These are phyloP conservation scores for Eristalinus sepulchralis DNA, from an alignment of 2,888 invertebrate species.

Conservation along the genomic window DNA sequence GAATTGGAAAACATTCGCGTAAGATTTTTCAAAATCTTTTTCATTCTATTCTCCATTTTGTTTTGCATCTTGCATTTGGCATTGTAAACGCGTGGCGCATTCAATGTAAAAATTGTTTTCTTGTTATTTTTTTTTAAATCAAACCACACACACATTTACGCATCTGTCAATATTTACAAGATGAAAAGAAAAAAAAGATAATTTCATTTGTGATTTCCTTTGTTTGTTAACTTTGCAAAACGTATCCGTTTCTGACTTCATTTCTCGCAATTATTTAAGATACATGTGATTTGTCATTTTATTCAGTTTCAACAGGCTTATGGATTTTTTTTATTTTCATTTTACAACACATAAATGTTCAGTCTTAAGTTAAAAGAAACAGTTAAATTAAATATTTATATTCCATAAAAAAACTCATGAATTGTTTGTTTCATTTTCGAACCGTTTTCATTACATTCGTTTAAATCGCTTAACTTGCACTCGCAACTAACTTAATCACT, in stretches of 20 bases:
- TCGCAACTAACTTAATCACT: slow-evolving; percentile 16
- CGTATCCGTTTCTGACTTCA: neutral
- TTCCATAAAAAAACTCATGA: slow-evolving; percentile 72
- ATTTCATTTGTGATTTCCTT: neutral
- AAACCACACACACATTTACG: neutral
- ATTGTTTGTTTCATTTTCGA: slow-evolving; percentile 60
- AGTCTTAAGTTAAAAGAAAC: slow-evolving; percentile 55
- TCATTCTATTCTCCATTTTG: slow-evolving; percentile 79
- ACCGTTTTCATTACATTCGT: neutral
- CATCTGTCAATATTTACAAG: neutral
- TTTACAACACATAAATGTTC: slow-evolving; percentile 42
- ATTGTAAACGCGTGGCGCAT: slow-evolving; percentile 72
- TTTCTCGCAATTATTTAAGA: neutral
- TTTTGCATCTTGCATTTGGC: slow-evolving; percentile 80
- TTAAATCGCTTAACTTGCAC: slow-evolving; percentile 44
- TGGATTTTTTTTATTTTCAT: slow-evolving; percentile 34
- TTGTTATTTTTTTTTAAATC: slow-evolving; percentile 4
- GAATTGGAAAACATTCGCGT: slow-evolving; percentile 95
- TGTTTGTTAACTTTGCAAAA: slow-evolving; percentile 14
- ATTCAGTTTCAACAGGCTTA: slow-evolving; percentile 24
- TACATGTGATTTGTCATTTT: neutral
- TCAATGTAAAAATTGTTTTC: slow-evolving; percentile 1
- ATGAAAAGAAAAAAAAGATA: neutral
- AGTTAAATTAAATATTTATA: slow-evolving; percentile 71
- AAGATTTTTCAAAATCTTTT: slow-evolving; percentile 81